phyloP scores from a whole-genome alignment of 2,797 vertebrate species.

The Dromococcyx pavoninus region DNA sequence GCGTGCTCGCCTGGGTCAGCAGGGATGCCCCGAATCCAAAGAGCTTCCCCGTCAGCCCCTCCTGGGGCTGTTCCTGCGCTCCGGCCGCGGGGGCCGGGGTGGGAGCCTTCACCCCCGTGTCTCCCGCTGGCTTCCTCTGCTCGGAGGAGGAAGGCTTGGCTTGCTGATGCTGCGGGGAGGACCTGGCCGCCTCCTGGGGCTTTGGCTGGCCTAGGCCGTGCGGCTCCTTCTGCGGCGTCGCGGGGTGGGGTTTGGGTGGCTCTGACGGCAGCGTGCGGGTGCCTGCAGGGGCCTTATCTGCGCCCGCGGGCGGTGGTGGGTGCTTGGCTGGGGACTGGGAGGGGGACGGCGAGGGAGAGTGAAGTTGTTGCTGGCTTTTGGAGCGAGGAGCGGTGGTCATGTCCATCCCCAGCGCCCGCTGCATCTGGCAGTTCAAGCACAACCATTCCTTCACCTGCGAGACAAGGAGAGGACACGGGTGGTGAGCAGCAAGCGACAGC shows the following conservation, averaged over 20 bases:
- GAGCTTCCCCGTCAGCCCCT: conserved; percentile 95
- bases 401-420: conserved; percentile 97
- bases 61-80: conserved; percentile 89
- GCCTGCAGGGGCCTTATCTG: conserved; percentile 44
- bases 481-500: not conserved
- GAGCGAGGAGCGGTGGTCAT: conserved; percentile 95
- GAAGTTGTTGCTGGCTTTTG: conserved; percentile 97
- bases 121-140: conserved; percentile 85
- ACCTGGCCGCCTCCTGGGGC: conserved; percentile 85
- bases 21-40: conserved; percentile 96
- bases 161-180: conserved; percentile 81
- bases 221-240: conserved; percentile 67
- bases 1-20: conserved; percentile 94
- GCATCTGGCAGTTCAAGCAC: conserved; percentile 99
- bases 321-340: conserved; percentile 87
- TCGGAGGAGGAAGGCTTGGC: conserved; percentile 78
- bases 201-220: conserved; percentile 84
- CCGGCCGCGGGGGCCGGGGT: conserved; percentile 58
- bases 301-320: accelerated
- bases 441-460: conserved; percentile 96
- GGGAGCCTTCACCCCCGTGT: conserved; percentile 83
- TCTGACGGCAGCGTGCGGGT: conserved; percentile 71
- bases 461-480: not conserved
- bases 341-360: conserved; percentile 84
- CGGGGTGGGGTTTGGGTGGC: conserved; percentile 80